Evolutionary conservation across 2,888 invertebrate genomes (phyloP), one percentile per base, ranked within the genome.

Genomic region (Pherbina coryleti): DNA sequence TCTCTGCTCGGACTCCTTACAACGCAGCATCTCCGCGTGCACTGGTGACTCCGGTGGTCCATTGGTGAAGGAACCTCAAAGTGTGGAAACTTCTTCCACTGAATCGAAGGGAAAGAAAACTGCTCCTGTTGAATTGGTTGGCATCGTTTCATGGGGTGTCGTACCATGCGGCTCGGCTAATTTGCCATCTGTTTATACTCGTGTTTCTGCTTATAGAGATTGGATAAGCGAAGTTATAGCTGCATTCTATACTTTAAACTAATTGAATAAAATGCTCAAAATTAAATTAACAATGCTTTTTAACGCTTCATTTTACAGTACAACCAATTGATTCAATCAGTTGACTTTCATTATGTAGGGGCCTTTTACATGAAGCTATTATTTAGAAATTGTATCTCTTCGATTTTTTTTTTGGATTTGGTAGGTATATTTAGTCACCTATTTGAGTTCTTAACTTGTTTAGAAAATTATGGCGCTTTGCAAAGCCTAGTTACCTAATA

Each of bases 131-230:
- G 84, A 88, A 71, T 84, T 90, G 64, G 85, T 91, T 75, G 92
- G 92, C 78, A 79, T 91, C 62, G 91, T 91, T 17, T 91, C 91
- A 51, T 91, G 91, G 91, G 91, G 91, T 17, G 84, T 84, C 49
- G 87, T 89, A 75, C 91, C 91, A 53, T 91, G 91, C 74, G 91
- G 91, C 5, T 0, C 77, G 3, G 79, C 75, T 17, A 86, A 88
- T 31, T n/a, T 79, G 19, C 91, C 91, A 4, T 90, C 91, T 0
- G 87, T 91, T 9, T 91, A 89, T 83, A 91, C 90, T 0, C 87
- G 89, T 14, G 88, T 90, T 2, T 88, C 91, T 0, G 85, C 89
- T 22, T 91, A 89, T 82, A 9, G 88, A 70, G 85, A 88, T 14
- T 91, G 91, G 91, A 84, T 91, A 5, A 0, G 4, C 25, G 76